Evolutionary conservation across 2,113 vertebrate species (phyloP).

Genomic region (Ciconia stormi): DNA sequence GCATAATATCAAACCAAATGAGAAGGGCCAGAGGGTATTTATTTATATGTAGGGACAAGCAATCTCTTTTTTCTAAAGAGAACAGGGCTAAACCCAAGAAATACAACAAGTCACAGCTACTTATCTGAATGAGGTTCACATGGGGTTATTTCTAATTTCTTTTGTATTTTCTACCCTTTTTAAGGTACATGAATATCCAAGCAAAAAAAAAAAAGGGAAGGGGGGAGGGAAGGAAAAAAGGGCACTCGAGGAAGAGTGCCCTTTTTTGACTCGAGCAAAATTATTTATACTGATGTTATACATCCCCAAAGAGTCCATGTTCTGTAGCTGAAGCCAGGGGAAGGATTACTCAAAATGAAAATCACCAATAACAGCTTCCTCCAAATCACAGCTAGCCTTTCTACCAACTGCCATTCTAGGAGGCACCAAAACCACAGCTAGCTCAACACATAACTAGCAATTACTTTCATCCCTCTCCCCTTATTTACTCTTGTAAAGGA

Average conservation of each 20-base stretch:
- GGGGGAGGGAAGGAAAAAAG: background rate
- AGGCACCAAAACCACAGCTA: background rate
- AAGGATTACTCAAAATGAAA: background rate
- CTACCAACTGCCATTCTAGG: background rate
- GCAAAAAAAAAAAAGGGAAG: background rate
- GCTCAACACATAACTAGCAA: slow-evolving; percentile 48
- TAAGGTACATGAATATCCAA: background rate
- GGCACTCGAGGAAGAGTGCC: background rate
- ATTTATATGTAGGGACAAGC: background rate
- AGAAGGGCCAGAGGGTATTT: background rate
- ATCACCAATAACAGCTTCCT: background rate
- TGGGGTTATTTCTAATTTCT: background rate
- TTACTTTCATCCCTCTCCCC: slow-evolving; percentile 65
- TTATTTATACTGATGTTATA: background rate
- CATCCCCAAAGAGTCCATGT: background rate
- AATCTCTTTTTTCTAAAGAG: background rate
- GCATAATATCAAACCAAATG: background rate
- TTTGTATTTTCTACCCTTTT: background rate
- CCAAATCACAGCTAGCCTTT: background rate
- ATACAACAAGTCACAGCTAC: background rate
- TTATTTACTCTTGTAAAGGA: slow-evolving; percentile 70
- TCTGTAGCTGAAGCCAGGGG: background rate
- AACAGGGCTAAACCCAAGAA: background rate
- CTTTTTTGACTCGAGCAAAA: background rate
- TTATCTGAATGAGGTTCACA: background rate